Evolutionary conservation across 2,888 invertebrate species (phyloP), one percentile per base, ranked within the genome.

Genomic region (Chrysina gloriosa): DNA sequence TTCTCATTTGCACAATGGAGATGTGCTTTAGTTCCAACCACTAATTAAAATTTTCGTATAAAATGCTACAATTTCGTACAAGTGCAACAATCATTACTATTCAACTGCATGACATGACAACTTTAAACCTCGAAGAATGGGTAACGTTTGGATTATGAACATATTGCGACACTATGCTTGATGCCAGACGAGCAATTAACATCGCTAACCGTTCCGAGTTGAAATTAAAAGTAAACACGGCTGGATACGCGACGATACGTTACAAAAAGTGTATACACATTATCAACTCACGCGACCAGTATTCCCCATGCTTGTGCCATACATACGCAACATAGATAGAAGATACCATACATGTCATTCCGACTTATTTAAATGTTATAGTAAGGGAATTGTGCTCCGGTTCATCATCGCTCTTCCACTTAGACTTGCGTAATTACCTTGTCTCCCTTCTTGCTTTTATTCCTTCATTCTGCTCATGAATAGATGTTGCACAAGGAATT

Each of bases 221-320:
- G 63, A 63, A 63, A 63, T 63, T 63, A 63, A 63, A 63, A 63
- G 63, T 47, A 63, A 63, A 63, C 63, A 63, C 48, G 48, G 25
- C 39, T n/a, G 21, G 21, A n/a, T 19, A n/a, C 9, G 54, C n/a
- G 54, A 54, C 11, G 21, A 34, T 36, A 34, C 54, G 14, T 54
- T 9, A 34, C 21, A 54, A 54, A 54, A 19, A 34, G 19, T 19
- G 19, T 5, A 11, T 9, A 31, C 14, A 23, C 21, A 34, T 56
- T 29, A 27, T n/a, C 9, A 19, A 29, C 25, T 31, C 54, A 54
- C 34, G 16, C 31, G 19, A 54, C 19, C n/a, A 54, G 5, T 31
- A 31, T 19, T 34, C 25, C 19, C 19, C 9, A 29, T 54, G 16
- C 9, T 19, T 9, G 21, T 29, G 31, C 21, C 21, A 54, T 34